Percentiles rank a stretch among this genome's conserved stretches.
Evolutionary conservation across 1,140 invertebrate genomes (phyloP).

Genomic region (Copidosoma floridanum): DNA sequence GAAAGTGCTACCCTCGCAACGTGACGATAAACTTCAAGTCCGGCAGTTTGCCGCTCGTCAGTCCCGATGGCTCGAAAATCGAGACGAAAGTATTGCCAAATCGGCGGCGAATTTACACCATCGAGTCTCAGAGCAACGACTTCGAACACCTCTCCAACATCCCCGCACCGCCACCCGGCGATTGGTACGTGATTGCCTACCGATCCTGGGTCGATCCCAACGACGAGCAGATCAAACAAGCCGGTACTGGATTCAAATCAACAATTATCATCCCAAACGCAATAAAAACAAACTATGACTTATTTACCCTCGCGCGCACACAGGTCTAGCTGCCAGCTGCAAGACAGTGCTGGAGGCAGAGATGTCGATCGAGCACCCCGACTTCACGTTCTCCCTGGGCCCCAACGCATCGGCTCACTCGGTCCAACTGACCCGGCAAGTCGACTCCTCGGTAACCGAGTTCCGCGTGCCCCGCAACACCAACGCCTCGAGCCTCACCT

Average conservation of each 20-base stretch:
- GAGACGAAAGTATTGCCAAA: slow-evolving; percentile 63
- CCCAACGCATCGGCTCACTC: slow-evolving; percentile 27
- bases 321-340: slow-evolving; percentile 57
- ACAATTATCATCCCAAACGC: too few species aligned
- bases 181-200: slow-evolving; percentile 78
- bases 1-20: slow-evolving; percentile 59
- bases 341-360: slow-evolving; percentile 61
- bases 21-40: slow-evolving; percentile 68
- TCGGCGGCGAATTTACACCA: slow-evolving; percentile 45
- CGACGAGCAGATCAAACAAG: slow-evolving; percentile 67
- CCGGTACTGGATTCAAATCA: too few species aligned
- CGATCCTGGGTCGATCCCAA: slow-evolving; percentile 71
- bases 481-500: slow-evolving; percentile 22
- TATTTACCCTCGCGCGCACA: neutral
- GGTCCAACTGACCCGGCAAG: neutral
- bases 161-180: slow-evolving; percentile 67
- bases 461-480: slow-evolving; percentile 39
- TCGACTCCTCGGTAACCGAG: slow-evolving; percentile 40
- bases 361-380: slow-evolving; percentile 53
- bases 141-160: slow-evolving; percentile 58
- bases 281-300: too few species aligned
- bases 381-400: slow-evolving; percentile 33
- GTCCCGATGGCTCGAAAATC: slow-evolving; percentile 71
- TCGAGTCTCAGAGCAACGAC: slow-evolving; percentile 57
- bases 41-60: slow-evolving; percentile 75